phyloP scores from a whole-genome alignment of 2,888 invertebrate species.

The Geophilus truncorum region DNA sequence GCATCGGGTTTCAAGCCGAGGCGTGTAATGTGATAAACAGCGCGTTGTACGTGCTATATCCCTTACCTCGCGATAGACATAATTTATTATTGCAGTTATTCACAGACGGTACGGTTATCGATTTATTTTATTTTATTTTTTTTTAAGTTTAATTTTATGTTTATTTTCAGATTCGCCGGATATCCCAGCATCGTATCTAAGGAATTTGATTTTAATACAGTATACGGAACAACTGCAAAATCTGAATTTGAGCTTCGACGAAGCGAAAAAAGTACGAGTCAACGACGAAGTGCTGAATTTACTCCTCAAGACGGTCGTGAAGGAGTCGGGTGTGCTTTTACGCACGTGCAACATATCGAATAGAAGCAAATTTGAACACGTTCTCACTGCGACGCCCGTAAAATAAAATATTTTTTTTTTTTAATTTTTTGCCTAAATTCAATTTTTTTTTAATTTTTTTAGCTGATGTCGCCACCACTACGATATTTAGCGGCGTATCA shows the following conservation, averaged over 20 bases:
- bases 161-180: neutral
- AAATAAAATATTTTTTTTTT: slow-evolving; percentile 4
- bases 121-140: neutral
- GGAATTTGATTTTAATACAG: slow-evolving; percentile 45
- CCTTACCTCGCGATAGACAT: slow-evolving; percentile 41
- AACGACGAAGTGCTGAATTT: slow-evolving; percentile 44
- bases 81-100: slow-evolving; percentile 44
- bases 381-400: slow-evolving; percentile 45
- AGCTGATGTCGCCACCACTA: slow-evolving; percentile 43
- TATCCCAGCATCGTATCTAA: slow-evolving; percentile 38
- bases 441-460: neutral
- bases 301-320: slow-evolving; percentile 45
- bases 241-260: slow-evolving; percentile 40
- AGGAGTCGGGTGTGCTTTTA: slow-evolving; percentile 45
- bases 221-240: slow-evolving; percentile 44
- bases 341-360: slow-evolving; percentile 41
- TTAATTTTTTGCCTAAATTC: neutral
- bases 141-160: neutral
- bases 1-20: slow-evolving; percentile 40
- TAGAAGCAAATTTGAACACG: slow-evolving; percentile 41
- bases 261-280: slow-evolving; percentile 42
- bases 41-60: slow-evolving; percentile 44
- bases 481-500: slow-evolving; percentile 47
- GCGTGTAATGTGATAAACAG: slow-evolving; percentile 44
- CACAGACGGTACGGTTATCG: slow-evolving; percentile 41